phyloP scores from a whole-genome alignment of 2,113 vertebrate species.

The human region GRCh38 chr9:33813501-33814000 shows the following conservation, averaged over 20 bases:
- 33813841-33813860: neutral
- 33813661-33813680: neutral
- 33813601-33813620: too few species aligned
- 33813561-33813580: too few species aligned
- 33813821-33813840: neutral
- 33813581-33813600: too few species aligned
- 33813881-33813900: neutral
- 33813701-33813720: neutral
- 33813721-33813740: neutral
- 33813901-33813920: slow-evolving; percentile 9
- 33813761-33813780: neutral
- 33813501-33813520: too few species aligned
- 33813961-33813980: neutral
- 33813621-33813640: too few species aligned
- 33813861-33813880: slow-evolving; percentile 71
- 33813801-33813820: too few species aligned
- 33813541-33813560: too few species aligned
- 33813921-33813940: slow-evolving; percentile 34
- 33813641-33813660: too few species aligned
- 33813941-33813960: neutral
- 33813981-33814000: neutral
- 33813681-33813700: neutral
- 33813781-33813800: neutral
- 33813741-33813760: neutral
- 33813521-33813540: too few species aligned